phyloP scores from a whole-genome alignment of 2,797 vertebrate species.

The Rachycentron canadum region DNA sequence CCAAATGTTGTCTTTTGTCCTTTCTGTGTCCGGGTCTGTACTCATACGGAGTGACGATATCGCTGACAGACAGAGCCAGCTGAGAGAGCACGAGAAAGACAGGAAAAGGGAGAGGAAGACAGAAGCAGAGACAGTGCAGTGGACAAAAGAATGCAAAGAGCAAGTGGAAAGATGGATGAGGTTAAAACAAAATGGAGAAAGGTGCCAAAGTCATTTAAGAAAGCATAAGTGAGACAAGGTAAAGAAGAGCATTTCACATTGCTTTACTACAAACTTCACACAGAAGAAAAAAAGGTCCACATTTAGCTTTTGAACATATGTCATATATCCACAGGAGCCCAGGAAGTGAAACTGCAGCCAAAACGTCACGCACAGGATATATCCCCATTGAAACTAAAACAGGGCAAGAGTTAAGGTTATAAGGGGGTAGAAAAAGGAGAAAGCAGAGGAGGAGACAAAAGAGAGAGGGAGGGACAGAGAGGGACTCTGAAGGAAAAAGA shows the following conservation, averaged over 20 bases:
- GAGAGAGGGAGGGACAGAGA: background rate
- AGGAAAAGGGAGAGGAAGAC: background rate
- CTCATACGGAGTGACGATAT: conserved; percentile 47
- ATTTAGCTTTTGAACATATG: conserved; percentile 79
- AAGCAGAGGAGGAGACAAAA: background rate
- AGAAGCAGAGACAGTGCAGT: conserved; percentile 4
- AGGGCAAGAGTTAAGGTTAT: background rate
- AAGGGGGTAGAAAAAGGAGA: background rate
- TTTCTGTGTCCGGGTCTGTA: conserved; percentile 42
- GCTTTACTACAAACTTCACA: conserved; percentile 33
- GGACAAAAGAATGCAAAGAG: conserved; percentile 35
- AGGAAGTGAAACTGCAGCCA: conserved; percentile 73
- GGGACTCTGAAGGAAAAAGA: background rate
- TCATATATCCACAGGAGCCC: conserved; percentile 63
- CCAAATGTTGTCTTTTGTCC: conserved; percentile 58
- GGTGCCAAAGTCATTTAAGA: conserved; percentile 45
- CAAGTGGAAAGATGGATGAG: conserved; percentile 61
- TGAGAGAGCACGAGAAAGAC: background rate
- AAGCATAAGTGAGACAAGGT: conserved; percentile 34
- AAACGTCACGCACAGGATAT: conserved; percentile 71
- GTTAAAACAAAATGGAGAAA: conserved; percentile 30
- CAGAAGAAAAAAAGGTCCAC: conserved; percentile 55
- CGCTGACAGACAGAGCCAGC: conserved; percentile 62
- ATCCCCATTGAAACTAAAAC: conserved; percentile 33
- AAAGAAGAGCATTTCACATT: conserved; percentile 27